Base-by-base conservation (phyloP, 2,113 vertebrate species). In the Cercocebus atys region DNA sequence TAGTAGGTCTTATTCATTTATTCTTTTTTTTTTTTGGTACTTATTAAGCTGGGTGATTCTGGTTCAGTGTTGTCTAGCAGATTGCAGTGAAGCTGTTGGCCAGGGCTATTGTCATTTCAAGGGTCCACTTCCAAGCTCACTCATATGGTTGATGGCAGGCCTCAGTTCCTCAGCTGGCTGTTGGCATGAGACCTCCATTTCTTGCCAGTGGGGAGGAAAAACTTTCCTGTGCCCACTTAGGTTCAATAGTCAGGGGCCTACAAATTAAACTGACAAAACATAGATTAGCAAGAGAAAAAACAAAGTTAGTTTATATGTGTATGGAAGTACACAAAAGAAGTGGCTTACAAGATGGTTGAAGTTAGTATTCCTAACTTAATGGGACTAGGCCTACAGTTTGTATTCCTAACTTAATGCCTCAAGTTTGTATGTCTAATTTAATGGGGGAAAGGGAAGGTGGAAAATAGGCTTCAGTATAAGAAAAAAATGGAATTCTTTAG, bases 261-360 rank as follows among this genome's bases (percentile, higher is more conserved):
- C 25, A 40, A 47, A 90, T 86, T 81, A 90, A 95, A 90, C 38
- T 43, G 61, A 38, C n/a, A 55, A 78, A 93, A 86, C n/a, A 79
- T n/a, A 27, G 50, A 57, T 55, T 32, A 91, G 45, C 5, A 70
- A 81, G 50, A 83, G 50, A 43, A 75, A 57, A 76, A 85, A 70
- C 47, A 27, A 50, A 73, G 12, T 81, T 73, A 80, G 57, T 73
- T 85, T 0, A 17, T 90, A 27, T 66, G 8, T 20, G 32, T 90
- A 23, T 75, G 23, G 8, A 16, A 47, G 30, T 50, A 17, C 23
- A 45, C n/a, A 59, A 59, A 97, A 73, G 55, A 84, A 93, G 47
- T 87, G 57, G 68, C 14, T 82, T 17, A 16, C 40, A 76, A 76
- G 72, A 32, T 86, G 55, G 11, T 35, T 90, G 3, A 89, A 75